phyloP scores from a whole-genome alignment of 2,797 vertebrate genomes.

The Arctocebus calabarensis region DNA sequence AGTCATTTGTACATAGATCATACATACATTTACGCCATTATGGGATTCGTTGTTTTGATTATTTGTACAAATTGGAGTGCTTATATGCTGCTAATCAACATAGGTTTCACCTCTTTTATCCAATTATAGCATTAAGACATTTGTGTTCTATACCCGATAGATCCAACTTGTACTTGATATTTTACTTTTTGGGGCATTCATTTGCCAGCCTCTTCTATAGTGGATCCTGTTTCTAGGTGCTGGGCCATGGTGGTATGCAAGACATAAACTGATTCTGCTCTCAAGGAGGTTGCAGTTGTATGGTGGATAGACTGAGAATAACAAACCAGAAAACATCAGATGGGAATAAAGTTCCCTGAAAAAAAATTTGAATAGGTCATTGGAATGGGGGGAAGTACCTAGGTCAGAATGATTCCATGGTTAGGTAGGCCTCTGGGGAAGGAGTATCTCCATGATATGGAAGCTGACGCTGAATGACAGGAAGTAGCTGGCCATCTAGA shows the following conservation, averaged over 20 bases:
- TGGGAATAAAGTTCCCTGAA: background rate
- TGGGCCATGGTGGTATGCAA: background rate
- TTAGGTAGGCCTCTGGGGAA: conserved; percentile 36
- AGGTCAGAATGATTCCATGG: background rate
- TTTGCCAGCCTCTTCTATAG: background rate
- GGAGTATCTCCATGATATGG: background rate
- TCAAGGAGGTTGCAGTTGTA: background rate
- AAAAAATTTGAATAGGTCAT: background rate
- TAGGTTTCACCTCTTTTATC: too few species aligned
- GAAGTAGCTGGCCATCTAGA: background rate
- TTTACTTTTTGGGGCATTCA: conserved; percentile 6
- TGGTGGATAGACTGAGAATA: background rate
- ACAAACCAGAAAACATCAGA: conserved; percentile 29
- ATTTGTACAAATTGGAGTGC: too few species aligned
- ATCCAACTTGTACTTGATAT: background rate
- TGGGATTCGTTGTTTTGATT: too few species aligned
- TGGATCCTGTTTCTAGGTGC: background rate
- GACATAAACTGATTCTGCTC: background rate
- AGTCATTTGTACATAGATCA: too few species aligned
- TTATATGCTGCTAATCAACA: too few species aligned
- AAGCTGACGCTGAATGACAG: conserved; percentile 3
- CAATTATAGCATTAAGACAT: too few species aligned
- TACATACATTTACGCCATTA: too few species aligned
- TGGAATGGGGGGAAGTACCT: background rate
- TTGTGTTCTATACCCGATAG: too few species aligned